Evolutionary conservation across 2,113 vertebrate genomes (phyloP), one percentile per base, ranked within the genome.

Genomic region (Mesitornis unicolor): DNA sequence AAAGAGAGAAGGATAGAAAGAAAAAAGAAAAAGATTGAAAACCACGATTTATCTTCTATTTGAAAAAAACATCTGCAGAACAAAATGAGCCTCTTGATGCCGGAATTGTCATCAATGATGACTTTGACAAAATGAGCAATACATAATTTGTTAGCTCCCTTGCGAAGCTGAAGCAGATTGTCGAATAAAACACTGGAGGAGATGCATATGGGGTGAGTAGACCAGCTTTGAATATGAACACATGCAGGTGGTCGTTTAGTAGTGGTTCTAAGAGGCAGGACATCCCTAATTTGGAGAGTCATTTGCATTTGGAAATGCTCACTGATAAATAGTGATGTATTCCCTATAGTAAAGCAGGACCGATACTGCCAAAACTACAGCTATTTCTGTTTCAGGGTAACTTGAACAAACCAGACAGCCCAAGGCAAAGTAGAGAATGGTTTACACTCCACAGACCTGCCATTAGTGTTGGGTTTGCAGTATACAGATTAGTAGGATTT

Each of bases 101-200:
- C 96, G 95, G 98, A 98, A 98, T 98, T 98, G 98, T 98, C 98
- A 98, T 98, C 98, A 98, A 35, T 98, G 98, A 98, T 98, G 98
- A 98, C 98, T 98, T 97, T 98, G 98, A 98, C 96, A 98, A 98
- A 98, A 98, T 97, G 97, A 98, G 98, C 98, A 98, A 98, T 98
- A 97, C 97, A 98, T 98, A 98, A 98, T 98, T 98, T 98, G 95
- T 96, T 97, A 95, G 96, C 97, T 98, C 98, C 98, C 98, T 98
- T 87, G 93, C 38, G 75, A 98, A 98, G 95, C 98, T 96, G 95
- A 97, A 98, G 97, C 98, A 98, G 98, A 98, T 98, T 98, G 98
- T 98, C 24, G 20, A 97, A 98, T 98, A 98, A 98, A 98, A 98
- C 94, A 97, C 97, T 97, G 96, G 98, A 98, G 98, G 97, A 97